phyloP scores from a whole-genome alignment of 2,888 invertebrate species.

The Tachina lurida region DNA sequence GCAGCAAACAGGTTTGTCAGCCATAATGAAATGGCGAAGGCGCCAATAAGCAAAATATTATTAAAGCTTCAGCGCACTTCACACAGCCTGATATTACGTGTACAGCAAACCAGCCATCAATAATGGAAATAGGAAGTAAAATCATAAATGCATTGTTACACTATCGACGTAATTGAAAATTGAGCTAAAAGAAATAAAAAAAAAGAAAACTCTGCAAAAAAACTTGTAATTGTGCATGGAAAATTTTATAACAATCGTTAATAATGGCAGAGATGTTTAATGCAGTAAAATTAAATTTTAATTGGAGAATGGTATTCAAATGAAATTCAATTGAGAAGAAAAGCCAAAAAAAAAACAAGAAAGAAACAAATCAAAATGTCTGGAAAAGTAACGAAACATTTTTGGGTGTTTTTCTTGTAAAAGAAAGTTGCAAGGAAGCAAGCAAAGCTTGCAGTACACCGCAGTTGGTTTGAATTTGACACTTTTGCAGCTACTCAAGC shows the following conservation, averaged over 20 bases:
- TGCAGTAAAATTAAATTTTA: conserved; percentile 65
- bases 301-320: conserved; percentile 56
- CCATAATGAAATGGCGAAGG: conserved; percentile 23
- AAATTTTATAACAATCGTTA: conserved; percentile 50
- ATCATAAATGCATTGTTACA: conserved; percentile 63
- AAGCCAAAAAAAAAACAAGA: not conserved
- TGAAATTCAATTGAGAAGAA: conserved; percentile 10
- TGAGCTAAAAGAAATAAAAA: conserved; percentile 19
- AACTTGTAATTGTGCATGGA: conserved; percentile 51
- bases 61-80: conserved; percentile 43
- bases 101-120: conserved; percentile 49
- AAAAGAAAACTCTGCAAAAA: not conserved
- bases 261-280: conserved; percentile 57
- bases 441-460: not conserved
- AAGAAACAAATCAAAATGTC: conserved; percentile 27
- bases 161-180: conserved; percentile 59
- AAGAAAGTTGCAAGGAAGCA: not conserved
- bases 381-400: conserved; percentile 21
- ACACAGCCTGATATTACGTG: conserved; percentile 15
- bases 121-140: conserved; percentile 65
- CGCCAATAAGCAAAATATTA: conserved; percentile 63
- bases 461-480: not conserved
- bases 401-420: not conserved
- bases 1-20: not conserved
- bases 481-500: not conserved